These are phyloP conservation scores for Sceloporus undulatus DNA, from an alignment of 2,113 vertebrate genomes.

Conservation along the genomic window DNA sequence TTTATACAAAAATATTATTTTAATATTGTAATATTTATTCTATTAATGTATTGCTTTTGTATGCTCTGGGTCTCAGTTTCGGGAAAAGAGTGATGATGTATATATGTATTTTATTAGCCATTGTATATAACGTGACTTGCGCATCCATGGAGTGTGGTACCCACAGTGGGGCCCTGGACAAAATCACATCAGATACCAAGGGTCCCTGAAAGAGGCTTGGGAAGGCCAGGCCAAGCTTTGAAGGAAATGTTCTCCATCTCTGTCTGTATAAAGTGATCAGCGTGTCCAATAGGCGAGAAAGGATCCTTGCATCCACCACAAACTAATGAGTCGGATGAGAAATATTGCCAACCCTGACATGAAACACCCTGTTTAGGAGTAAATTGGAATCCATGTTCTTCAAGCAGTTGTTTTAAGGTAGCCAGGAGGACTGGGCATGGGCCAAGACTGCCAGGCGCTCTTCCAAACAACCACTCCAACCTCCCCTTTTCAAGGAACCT, in stretches of 20 bases:
- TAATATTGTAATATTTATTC: no score
- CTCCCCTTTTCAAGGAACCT: conserved; percentile 41
- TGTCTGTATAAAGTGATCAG: neutral
- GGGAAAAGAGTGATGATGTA: no score
- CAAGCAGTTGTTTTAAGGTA: conserved; percentile 59
- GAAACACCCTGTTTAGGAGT: conserved; percentile 22
- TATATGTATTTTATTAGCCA: no score
- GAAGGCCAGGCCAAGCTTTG: neutral
- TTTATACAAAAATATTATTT: no score
- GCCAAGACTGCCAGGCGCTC: conserved; percentile 42
- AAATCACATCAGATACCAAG: no score
- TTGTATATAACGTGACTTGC: no score
- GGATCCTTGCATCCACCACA: neutral
- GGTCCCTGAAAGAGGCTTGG: neutral
- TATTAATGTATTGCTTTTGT: no score
- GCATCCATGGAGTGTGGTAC: no score
- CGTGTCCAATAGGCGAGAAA: neutral
- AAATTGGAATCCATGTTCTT: conserved; percentile 5
- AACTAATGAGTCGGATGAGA: conserved; percentile 33
- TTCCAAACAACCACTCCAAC: conserved; percentile 22
- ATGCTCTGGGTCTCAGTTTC: no score
- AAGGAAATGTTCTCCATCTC: neutral
- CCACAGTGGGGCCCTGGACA: no score
- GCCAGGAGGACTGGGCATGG: conserved; percentile 27
- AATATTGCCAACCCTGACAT: conserved; percentile 35